Evolutionary conservation across 2,888 invertebrate genomes (phyloP), one percentile per base, ranked within the genome.

Genomic region (Ptychoptera contaminata): DNA sequence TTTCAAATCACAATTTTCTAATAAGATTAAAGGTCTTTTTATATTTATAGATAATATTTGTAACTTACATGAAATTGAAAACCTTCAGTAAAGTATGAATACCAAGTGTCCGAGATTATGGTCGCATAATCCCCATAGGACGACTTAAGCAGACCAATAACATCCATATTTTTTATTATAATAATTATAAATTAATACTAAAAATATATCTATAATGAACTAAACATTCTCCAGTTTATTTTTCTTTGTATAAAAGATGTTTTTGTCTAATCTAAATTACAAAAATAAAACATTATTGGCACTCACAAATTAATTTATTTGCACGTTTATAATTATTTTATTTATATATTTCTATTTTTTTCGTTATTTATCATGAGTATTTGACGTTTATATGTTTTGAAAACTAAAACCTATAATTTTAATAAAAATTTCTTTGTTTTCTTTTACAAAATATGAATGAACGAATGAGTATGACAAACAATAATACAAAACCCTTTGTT

Each of bases 51-150:
- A 32, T 32, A 32, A 32, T 32, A 7, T 32, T 32, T 32, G 11
- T 11, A 32, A 58, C 58, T 64, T 59, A 76, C 76, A 67, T 70
- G 70, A 65, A 56, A 65, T 55, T 51, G 65, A 56, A 71, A 67
- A 68, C 72, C 71, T 58, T 61, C 62, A 62, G 58, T 69, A 65
- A 61, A 67, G 66, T 61, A 71, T 63, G 65, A 70, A 63, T 58
- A 67, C 71, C 58, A 74, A 57, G 50, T 54, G 46, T 61, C 63
- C 31, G 63, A 58, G 47, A 63, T 59, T 46, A 63, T 49, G 37
- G 53, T 53, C 46, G 61, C 61, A 50, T 56, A 58, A 45, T 57
- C 57, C 30, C 52, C 47, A 40, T 55, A 56, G 12, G 56, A 55
- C 9, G 55, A 54, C 47, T 55, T 53, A 16, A 60, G 53, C 37